phyloP scores from a whole-genome alignment of 1,140 invertebrate genomes.

The Gonioctena quinquepunctata region DNA sequence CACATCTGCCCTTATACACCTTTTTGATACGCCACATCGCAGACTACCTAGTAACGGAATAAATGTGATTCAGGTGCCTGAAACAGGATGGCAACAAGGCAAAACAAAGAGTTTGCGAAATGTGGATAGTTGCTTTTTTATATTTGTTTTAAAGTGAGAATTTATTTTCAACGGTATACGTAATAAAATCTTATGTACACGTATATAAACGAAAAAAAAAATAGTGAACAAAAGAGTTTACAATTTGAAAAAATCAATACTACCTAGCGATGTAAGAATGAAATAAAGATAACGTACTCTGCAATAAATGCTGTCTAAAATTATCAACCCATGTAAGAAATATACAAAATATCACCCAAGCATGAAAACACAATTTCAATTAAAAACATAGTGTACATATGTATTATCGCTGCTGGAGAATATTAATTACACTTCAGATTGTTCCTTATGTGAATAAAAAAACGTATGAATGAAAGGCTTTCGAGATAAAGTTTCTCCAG shows the following conservation, averaged over 20 bases:
- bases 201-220: not conserved
- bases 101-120: too few relatives aligned
- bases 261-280: too few relatives aligned
- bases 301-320: too few relatives aligned
- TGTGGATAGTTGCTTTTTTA: too few relatives aligned
- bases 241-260: not conserved
- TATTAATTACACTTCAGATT: not conserved
- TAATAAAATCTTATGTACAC: not conserved
- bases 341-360: not conserved
- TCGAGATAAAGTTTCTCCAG: too few relatives aligned
- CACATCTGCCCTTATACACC: not conserved
- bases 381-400: not conserved
- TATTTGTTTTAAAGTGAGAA: not conserved
- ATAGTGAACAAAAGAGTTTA: not conserved
- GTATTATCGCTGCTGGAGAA: not conserved
- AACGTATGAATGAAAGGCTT: too few relatives aligned
- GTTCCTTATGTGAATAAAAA: not conserved
- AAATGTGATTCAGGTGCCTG: not conserved
- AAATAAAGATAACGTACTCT: too few relatives aligned
- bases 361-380: not conserved
- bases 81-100: not conserved
- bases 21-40: not conserved
- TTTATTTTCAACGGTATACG: not conserved
- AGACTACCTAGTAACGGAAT: too few relatives aligned
- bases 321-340: too few relatives aligned